Base-by-base conservation (phyloP, 2,888 invertebrate genomes). In the Pediacus dermestoides region DNA sequence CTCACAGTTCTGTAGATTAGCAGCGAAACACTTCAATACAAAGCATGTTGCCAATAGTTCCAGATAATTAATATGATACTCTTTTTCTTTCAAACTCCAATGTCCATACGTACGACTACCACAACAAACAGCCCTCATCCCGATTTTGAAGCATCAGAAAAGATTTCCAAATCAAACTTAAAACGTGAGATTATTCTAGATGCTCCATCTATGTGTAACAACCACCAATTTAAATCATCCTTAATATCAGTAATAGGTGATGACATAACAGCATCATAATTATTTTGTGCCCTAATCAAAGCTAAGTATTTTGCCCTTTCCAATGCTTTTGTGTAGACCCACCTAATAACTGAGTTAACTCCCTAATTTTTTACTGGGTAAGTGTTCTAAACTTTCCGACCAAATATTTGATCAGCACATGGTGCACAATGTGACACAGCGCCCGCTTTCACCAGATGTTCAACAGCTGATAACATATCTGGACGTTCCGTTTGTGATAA, bases 51-150 rank as follows among this genome's bases (percentile, higher is more conserved):
- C 30, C 22, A 37, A 26, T 16, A 37, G 26, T 34, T 46, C 43
- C 13, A 44, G 16, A 14, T 30, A 43, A 34, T 45, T 45, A 22
- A 45, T 42, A 21, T 42, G 45, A 4, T 21, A 7, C 3, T 4
- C 12, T 7, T 9, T 28, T 35, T 54, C 54, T 12, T 22, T 10
- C 1, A 32, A 25, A 10, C 13, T 38, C 51, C 52, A 54, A 3
- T 34, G 23, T 1, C 53, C 53, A 16, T 38, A 33, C 4, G 37
- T 18, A 2, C 14, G 31, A 3, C 26, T 2, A 7, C 16, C 30
- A 12, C 39, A 40, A 27, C 44, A 50, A 11, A 30, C 28, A 22
- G 16, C 1, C 53, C 50, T 52, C 50, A 53, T 10, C 48, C 50
- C 4, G 39, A 34, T 6, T 7, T 26, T 7, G 46, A 51, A 10